Base-by-base conservation (phyloP, 1,140 invertebrate genomes). In the Glossosoma conforme region DNA sequence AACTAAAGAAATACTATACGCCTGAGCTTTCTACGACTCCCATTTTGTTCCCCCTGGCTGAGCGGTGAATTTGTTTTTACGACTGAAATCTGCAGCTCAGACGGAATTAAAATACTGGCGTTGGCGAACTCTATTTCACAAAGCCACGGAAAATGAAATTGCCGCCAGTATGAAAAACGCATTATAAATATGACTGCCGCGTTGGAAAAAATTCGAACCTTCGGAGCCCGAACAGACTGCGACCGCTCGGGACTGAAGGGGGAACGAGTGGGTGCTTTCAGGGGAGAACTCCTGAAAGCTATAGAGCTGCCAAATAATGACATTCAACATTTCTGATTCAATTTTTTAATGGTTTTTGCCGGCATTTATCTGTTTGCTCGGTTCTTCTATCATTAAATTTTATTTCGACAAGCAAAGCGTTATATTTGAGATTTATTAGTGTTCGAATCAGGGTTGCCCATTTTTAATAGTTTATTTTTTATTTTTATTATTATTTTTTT, bases 101-200 rank as follows among this genome's bases (percentile, higher is more conserved):
- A 51, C 48, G 41, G 48, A 51, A 51, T 51, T 51, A 51, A 51
- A 51, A 37, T 51, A 41, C 25, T 21, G 25, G 21, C 47, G 30
- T 42, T 50, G 38, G 24, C 30, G 25, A 35, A 44, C 30, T 36
- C 48, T 51, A 51, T 51, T 51, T 37, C 42, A 44, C 42, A 44
- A 44, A 44, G 48, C 48, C 33, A 44, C 33, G 48, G 42, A 51
- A 51, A 51, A 51, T 51, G 48, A 42, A 51, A 51, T 44, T 44
- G 48, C 40, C 48, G 48, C 40, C 19, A 32, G 41, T 51, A 51
- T 51, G 48, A 51, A 51, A 50, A 51, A 51, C 48, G 48, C 44
- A 51, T 51, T 51, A 44, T 51, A 44, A 51, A 44, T 51, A 51
- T 38, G 40, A 9, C 11, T 40, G 40, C 24, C 38, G 37, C 47